Base-by-base conservation (phyloP, 2,797 vertebrate genomes). In the Notolabrus celidotus region DNA sequence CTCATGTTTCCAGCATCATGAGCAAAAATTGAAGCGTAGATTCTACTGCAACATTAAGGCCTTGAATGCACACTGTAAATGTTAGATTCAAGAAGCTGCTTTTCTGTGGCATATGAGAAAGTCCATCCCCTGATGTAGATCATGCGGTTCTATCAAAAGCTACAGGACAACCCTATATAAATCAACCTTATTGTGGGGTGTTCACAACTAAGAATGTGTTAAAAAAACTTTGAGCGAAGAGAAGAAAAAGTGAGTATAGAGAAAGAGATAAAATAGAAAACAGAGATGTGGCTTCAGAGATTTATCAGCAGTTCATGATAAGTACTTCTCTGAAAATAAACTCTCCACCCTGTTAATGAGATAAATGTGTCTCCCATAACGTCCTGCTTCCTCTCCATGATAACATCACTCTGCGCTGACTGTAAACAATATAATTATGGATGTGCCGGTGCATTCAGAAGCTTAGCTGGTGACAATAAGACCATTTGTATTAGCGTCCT, bases 391-490 rank as follows among this genome's bases (percentile, higher is more conserved):
- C 25, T 51, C 39, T 43, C 41, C 22, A 5, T 31, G 71, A 69
- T 77, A 76, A 71, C 74, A 71, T 71, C 67, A 16, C 55, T 52
- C 27, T 62, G 42, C 55, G 52, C 27, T 62, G 42, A 41, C 56
- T 38, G 22, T 82, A 71, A 86, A 83, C 74, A 76, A 29, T 19
- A 36, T 38, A 8, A 70, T 61, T 59, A 43, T 29, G 46, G n/a
- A 65, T n/a, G 39, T 19, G 38, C 62, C 55, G 41, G 77, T 56
- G 36, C 49, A 61, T 25, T n/a, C 29, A 67, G 11, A 38, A 7
- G 20, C 47, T 67, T 22, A 31, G 17, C n/a, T 62, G 36, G 19
- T 34, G 61, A 82, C 58, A 77, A 71, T 23, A 41, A 64, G 34
- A 58, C 4, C n/a, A 16, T 60, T 39, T 34, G 49, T 20, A 17